Evolutionary conservation across 1,140 invertebrate genomes (phyloP), one percentile per base, ranked within the genome.

Genomic region (Solenopsis fugax): DNA sequence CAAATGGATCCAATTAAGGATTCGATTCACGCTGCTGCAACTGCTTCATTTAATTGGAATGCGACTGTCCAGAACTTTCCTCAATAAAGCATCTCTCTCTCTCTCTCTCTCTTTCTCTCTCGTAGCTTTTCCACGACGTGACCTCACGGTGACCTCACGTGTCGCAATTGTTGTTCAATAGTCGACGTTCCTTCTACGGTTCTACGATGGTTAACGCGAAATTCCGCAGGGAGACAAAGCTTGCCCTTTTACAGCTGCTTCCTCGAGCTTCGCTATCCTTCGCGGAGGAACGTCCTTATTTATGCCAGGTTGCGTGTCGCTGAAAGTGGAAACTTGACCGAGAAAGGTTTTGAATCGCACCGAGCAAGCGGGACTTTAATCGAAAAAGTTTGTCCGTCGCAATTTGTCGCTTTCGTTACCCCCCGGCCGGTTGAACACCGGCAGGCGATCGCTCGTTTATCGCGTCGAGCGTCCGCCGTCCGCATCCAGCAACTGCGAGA

Each of bases 341-440:
- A 60, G 41, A 75, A 56, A 73, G 80, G n/a, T 73, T 73, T 85
- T 54, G 82, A 78, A 85, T 78, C 73, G 82, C 54, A 41, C 48
- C 67, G 50, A 65, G 50, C 34, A 82, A 82, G 80, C 65, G 65
- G 69, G 88, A 93, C 88, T 93, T 94, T 94, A 93, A 93, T 94
- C 93, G 92, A 93, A 94, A 94, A 93, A 93, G 86, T 94, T 94
- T 89, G 64, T 89, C 69, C 89, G 64, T 84, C 67, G 90, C 90
- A 93, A 93, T 93, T 94, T 93, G 90, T 91, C 89, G 54, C 89
- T 89, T 92, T 93, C 90, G 92, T 93, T 93, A 91, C 88, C 75
- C 75, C 84, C 45, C 58, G 56, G 56, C 18, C 65, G 87, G 64
- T 21, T 62, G 58, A 64, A 71, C 77, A 64, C 65, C 10, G 29